Evolutionary conservation across 1,140 invertebrate genomes (phyloP), one percentile per base, ranked within the genome.

Genomic region (Marisa cornuarietis): DNA sequence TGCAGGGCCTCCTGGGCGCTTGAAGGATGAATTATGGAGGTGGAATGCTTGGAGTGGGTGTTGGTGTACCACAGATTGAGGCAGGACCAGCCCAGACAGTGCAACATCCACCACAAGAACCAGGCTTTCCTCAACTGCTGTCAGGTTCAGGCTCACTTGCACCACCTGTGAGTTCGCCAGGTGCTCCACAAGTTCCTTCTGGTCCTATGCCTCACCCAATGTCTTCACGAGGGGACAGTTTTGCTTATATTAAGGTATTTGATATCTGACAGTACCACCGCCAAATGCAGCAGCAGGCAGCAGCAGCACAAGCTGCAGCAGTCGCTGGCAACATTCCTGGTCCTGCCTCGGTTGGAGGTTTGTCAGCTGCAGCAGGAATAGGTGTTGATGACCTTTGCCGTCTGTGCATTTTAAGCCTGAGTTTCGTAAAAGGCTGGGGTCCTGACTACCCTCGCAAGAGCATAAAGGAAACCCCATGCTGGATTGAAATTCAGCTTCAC

Each of bases 351-450:
- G 93, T 76, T 82, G n/a, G 79, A 94, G 94, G 93, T 90, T 90
- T 95, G 13, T 94, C 94, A 83, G 94, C 94, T 71, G 94, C 97
- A n/a, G 97, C 97, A 58, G 97, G 97, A 26, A 98, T 99, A 82
- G 98, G 98, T 14, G 98, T 99, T 4, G 98, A 99, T 91, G 98
- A 99, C 92, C 93, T 99, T 69, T 92, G 98, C 79, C 93, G 98
- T 78, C 93, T 99, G 52, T 99, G 98, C 90, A 98, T 99, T 88
- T 93, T 99, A 82, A 93, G 98, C 68, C 92, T 99, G 73, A 99
- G 97, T 91, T 99, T 99, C 91, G 98, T 99, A 0, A 99, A 99
- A 92, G 98, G 98, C 76, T 99, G 98, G 98, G 98, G 98, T 79
- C 97, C 97, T n/a, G 98, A 99, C 92, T 99, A 99, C 92, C 97